phyloP scores from a whole-genome alignment of 2,888 invertebrate genomes.

The Anoplius nigerrimus region DNA sequence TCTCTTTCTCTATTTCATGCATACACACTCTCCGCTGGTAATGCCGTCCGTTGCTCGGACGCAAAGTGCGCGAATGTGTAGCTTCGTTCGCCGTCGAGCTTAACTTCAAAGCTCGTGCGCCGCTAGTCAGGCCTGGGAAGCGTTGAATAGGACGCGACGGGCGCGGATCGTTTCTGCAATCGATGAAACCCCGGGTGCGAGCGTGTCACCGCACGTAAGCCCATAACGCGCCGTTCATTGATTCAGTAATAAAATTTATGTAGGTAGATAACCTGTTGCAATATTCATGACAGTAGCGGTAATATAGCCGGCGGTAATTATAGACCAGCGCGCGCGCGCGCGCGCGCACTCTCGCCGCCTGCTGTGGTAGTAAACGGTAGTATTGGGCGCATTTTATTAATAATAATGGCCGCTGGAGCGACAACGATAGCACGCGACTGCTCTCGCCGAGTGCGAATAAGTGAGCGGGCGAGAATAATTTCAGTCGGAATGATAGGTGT shows the following conservation, averaged over 20 bases:
- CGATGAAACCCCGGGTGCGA: slow-evolving; percentile 11
- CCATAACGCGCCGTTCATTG: slow-evolving; percentile 23
- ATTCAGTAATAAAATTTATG: slow-evolving; percentile 30
- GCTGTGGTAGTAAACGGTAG: slow-evolving; percentile 19
- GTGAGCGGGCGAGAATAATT: slow-evolving; percentile 12
- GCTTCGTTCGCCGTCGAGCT: no score
- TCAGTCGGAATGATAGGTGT: slow-evolving; percentile 2
- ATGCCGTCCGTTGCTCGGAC: no score
- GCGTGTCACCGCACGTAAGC: slow-evolving; percentile 8
- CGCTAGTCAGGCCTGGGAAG: no score
- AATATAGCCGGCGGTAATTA: not conserved
- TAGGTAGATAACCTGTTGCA: slow-evolving; percentile 18
- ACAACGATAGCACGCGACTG: no score
- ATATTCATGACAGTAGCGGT: slow-evolving; percentile 12
- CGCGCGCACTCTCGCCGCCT: no score
- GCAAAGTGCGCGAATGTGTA: no score
- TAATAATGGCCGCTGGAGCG: not conserved
- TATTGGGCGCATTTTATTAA: no score
- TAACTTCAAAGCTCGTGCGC: no score
- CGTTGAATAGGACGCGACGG: slow-evolving; percentile 2
- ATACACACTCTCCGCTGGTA: not conserved
- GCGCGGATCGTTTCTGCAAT: slow-evolving; percentile 14
- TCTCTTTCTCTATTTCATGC: slow-evolving; percentile 5
- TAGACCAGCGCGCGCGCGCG: no score
- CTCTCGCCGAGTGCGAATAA: slow-evolving; percentile 6